These are phyloP conservation scores for Tachysurus vachellii DNA, from an alignment of 2,113 vertebrate genomes.

Conservation along the genomic window DNA sequence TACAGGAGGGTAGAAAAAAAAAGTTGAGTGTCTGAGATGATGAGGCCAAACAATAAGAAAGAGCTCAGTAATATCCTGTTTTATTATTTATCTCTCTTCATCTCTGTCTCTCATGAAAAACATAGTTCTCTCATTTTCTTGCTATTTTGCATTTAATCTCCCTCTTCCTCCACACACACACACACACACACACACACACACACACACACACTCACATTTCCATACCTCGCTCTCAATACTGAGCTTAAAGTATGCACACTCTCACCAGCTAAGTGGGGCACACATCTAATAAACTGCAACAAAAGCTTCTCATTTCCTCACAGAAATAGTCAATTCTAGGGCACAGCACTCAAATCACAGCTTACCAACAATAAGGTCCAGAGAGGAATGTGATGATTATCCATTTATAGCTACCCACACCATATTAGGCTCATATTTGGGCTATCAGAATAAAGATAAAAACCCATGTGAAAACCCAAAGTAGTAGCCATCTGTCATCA, in stretches of 20 bases:
- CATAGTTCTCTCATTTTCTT: slow-evolving; percentile 3
- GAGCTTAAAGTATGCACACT: slow-evolving; percentile 1
- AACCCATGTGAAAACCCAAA: neutral
- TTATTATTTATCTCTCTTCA: slow-evolving; percentile 36
- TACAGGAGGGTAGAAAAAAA: slow-evolving; percentile 11
- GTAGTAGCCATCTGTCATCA: neutral
- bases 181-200: neutral
- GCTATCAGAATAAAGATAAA: slow-evolving; percentile 31
- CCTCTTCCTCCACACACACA: neutral
- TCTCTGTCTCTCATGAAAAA: slow-evolving; percentile 20
- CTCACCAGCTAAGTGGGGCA: slow-evolving; percentile 34
- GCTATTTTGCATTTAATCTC: slow-evolving; percentile 26
- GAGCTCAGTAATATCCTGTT: slow-evolving; percentile 49
- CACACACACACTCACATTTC: slow-evolving; percentile 11
- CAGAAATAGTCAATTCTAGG: slow-evolving; percentile 37
- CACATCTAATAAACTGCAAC: slow-evolving; percentile 41
- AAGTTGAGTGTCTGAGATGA: slow-evolving; percentile 14
- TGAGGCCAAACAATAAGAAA: slow-evolving; percentile 33
- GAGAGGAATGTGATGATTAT: slow-evolving; percentile 21
- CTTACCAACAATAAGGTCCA: slow-evolving; percentile 45
- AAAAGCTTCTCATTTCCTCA: slow-evolving; percentile 43
- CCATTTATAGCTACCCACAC: slow-evolving; percentile 35
- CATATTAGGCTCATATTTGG: slow-evolving; percentile 28
- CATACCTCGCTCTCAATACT: neutral
- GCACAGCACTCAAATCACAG: slow-evolving; percentile 23